Percentiles rank a stretch among this genome's conserved stretches.
Conservation (phyloP, 2,797 vertebrate species). For the Perodicticus potto region DNA sequence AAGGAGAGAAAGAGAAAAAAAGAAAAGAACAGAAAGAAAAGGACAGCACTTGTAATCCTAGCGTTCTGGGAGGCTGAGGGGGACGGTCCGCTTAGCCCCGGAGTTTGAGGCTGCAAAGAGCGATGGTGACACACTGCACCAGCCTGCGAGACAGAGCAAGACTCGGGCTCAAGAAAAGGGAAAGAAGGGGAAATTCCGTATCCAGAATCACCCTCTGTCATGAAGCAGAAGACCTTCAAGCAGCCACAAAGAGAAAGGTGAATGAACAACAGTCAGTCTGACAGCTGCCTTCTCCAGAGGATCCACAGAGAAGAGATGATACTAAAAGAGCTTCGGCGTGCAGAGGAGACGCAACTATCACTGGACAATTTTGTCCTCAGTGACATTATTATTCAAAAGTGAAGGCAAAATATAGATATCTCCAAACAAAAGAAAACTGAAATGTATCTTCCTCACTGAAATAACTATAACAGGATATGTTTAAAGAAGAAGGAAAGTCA, state of each 20-base stretch:
- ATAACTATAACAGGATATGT: background rate
- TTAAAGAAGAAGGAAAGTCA: background rate
- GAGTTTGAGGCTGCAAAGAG: background rate
- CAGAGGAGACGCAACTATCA: background rate
- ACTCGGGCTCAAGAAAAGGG: background rate
- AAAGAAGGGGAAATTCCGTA: background rate
- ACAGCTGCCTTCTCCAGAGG: background rate
- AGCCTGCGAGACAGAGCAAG: background rate
- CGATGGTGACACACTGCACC: background rate
- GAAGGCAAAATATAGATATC: constrained; percentile 37
- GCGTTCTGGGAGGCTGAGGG: background rate
- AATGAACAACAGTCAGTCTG: background rate
- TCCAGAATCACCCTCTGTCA: background rate
- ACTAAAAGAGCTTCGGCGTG: background rate
- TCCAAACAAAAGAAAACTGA: constrained; percentile 7
- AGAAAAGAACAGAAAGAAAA: background rate
- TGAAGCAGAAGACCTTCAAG: background rate
- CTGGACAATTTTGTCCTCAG: background rate
- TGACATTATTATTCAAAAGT: constrained; percentile 42
- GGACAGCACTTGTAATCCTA: background rate
- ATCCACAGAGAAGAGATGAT: background rate
- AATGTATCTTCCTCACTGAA: background rate
- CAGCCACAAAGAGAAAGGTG: background rate
- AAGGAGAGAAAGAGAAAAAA: background rate
- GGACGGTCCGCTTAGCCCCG: background rate